Percentiles rank a stretch among this genome's conserved stretches.
These are phyloP conservation scores for Diplogasteroides magnus DNA, from an alignment of 1,140 invertebrate species.

Conservation along the genomic window DNA sequence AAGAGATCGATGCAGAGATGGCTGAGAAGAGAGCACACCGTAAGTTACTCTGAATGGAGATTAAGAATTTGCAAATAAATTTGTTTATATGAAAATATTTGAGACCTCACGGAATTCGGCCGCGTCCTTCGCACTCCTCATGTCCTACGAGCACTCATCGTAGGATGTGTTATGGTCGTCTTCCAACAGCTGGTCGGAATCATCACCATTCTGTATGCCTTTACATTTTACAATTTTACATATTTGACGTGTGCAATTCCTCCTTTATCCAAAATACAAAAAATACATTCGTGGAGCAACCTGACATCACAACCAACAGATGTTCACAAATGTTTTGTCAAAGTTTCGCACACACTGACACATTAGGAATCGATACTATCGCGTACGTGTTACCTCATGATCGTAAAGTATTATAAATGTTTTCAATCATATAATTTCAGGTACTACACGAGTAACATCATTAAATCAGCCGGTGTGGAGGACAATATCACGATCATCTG, in stretches of 20 bases:
- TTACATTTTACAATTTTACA: no score
- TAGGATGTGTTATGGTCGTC: conserved; percentile 64
- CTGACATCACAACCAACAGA: no score
- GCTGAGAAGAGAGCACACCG: conserved; percentile 27
- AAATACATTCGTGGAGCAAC: no score
- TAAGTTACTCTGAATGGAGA: conserved; percentile 1
- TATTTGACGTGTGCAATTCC: no score
- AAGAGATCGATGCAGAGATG: conserved; percentile 38
- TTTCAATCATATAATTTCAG: conserved; percentile 49
- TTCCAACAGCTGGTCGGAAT: conserved; percentile 66
- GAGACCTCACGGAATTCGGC: conserved; percentile 10
- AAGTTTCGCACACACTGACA: no score
- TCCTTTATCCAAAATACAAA: no score
- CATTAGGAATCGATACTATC: no score
- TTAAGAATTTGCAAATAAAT: no score
- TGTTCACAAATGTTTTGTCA: no score
- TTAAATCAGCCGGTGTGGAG: conserved; percentile 64
- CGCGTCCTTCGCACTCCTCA: conserved; percentile 55
- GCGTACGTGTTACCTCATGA: conserved; percentile 59
- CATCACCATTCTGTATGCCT: no score
- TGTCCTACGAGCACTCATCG: conserved; percentile 61
- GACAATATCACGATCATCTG: conserved; percentile 64
- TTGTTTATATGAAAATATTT: no score
- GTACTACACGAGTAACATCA: conserved; percentile 67
- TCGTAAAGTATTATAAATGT: background rate